Percentiles rank a stretch among this genome's conserved stretches.
Evolutionary conservation across 2,113 vertebrate genomes (phyloP).

Genomic region (Solea solea): DNA sequence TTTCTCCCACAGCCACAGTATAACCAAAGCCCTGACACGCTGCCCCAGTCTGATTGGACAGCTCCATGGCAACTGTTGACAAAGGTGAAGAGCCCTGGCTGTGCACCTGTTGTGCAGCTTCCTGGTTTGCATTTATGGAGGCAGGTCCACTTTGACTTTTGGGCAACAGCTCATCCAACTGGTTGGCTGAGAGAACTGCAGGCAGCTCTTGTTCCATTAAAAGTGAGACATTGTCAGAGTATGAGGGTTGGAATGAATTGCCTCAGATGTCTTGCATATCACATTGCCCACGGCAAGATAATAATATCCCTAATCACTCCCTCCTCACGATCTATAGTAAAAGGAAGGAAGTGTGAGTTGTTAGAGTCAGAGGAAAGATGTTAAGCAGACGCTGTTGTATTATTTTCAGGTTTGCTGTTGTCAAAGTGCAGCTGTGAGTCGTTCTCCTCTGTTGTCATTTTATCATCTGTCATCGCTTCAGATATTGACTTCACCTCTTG

Average conservation of each 20-base stretch:
- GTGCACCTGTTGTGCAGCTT: conserved; percentile 80
- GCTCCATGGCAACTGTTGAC: conserved; percentile 72
- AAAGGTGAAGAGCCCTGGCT: conserved; percentile 73
- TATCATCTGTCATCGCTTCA: neutral
- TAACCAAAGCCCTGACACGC: conserved; percentile 53
- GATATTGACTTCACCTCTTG: neutral
- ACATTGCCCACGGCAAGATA: conserved; percentile 31
- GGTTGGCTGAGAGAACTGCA: conserved; percentile 41
- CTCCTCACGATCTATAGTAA: conserved; percentile 56
- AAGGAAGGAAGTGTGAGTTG: conserved; percentile 35
- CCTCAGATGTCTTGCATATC: conserved; percentile 25
- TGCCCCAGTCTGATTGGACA: conserved; percentile 63
- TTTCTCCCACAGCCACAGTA: conserved; percentile 59
- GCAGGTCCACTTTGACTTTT: conserved; percentile 23
- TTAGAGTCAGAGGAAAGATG: conserved; percentile 13
- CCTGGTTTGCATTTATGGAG: conserved; percentile 66
- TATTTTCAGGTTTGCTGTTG: neutral
- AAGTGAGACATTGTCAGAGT: conserved; percentile 4
- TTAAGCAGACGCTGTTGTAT: neutral
- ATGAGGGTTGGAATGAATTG: conserved; percentile 14
- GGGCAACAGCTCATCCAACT: conserved; percentile 67
- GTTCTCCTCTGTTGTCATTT: conserved; percentile 8
- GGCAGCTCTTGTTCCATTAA: conserved; percentile 2
- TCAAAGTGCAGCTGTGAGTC: neutral
- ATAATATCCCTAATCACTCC: conserved; percentile 32